These are phyloP conservation scores for Resseliella maxima DNA, from an alignment of 2,888 invertebrate genomes.

Conservation along the genomic window DNA sequence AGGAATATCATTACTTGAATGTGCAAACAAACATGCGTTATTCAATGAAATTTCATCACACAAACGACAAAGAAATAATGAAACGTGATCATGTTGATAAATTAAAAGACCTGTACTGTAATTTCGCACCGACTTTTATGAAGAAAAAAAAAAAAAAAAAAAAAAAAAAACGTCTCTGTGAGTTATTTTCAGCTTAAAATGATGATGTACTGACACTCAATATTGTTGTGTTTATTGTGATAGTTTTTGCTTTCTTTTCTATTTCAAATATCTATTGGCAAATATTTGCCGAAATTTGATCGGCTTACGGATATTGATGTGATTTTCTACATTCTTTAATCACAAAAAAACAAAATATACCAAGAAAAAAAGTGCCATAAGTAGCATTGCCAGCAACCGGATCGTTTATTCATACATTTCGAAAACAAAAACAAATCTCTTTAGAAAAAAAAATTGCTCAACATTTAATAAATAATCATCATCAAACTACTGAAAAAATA, in stretches of 20 bases:
- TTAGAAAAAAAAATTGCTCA: no score
- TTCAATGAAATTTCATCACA: neutral
- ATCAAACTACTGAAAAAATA: neutral
- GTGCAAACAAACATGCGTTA: neutral
- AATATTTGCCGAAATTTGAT: conserved; percentile 25
- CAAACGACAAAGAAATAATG: neutral
- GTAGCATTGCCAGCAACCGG: no score
- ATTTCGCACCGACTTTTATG: neutral
- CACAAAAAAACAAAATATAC: neutral
- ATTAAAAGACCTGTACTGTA: neutral
- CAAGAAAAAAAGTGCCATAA: no score
- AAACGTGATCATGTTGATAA: neutral
- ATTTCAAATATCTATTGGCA: neutral
- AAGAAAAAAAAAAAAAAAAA: neutral
- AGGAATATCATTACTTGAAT: neutral
- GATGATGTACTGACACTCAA: neutral
- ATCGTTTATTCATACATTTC: no score
- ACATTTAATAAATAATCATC: neutral
- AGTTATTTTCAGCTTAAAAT: no score
- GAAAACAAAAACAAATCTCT: no score
- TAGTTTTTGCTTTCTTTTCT: neutral
- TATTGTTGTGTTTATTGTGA: neutral
- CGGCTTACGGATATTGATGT: neutral
- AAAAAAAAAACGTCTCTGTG: neutral
- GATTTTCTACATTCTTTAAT: neutral